Percentiles rank a stretch among this genome's conserved stretches.
These are phyloP conservation scores for Gnathonemus longibarbis DNA, from an alignment of 2,113 vertebrate genomes.

Conservation along the genomic window DNA sequence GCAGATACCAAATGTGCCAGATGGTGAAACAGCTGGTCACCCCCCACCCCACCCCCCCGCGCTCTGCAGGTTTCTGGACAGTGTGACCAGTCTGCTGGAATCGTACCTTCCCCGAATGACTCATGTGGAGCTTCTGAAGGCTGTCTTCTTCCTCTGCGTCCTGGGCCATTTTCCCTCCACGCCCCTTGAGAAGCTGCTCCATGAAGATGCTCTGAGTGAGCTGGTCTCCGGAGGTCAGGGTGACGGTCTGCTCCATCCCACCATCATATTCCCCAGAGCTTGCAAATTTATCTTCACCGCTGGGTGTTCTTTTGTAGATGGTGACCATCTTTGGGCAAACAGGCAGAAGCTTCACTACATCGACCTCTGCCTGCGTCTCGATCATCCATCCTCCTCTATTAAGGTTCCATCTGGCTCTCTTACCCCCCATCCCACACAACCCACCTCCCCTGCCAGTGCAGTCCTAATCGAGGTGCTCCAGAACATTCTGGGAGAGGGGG, in stretches of 20 bases:
- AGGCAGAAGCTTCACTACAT: conserved; percentile 55
- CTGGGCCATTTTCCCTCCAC: conserved; percentile 67
- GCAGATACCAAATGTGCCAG: neutral
- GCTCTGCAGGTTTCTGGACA: conserved; percentile 68
- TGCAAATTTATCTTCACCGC: neutral
- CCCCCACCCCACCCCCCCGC: neutral
- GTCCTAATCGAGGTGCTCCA: conserved; percentile 47
- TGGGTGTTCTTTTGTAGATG: conserved; percentile 36
- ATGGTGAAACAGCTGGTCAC: conserved; percentile 12
- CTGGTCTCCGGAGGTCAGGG: conserved; percentile 54
- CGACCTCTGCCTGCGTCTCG: conserved; percentile 70
- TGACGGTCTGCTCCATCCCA: neutral
- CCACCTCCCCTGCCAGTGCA: neutral
- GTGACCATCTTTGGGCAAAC: conserved; percentile 13
- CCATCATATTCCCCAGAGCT: neutral
- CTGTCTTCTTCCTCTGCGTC: conserved; percentile 60
- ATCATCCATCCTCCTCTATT: conserved; percentile 49
- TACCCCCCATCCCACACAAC: neutral
- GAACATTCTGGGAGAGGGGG: conserved; percentile 50
- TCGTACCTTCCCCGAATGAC: conserved; percentile 63
- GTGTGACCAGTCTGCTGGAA: conserved; percentile 56
- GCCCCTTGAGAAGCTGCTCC: conserved; percentile 67
- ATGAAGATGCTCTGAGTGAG: conserved; percentile 48
- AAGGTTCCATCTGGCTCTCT: neutral
- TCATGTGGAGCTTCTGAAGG: conserved; percentile 54